Evolutionary conservation across 2,888 invertebrate species (phyloP).

Genomic region (Reticulitermes lucifugus): DNA sequence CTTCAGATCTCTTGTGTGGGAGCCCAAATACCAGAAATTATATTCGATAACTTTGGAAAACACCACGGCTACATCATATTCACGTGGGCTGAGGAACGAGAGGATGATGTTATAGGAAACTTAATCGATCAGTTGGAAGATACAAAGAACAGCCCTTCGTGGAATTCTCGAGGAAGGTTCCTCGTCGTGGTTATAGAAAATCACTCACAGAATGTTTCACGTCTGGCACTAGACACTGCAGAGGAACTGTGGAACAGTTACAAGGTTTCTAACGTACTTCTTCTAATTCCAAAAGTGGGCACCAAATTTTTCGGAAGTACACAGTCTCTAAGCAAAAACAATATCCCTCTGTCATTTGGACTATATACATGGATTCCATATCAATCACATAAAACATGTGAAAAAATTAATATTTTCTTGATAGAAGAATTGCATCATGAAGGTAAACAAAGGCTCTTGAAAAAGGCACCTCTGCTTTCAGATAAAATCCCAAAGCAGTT

Average conservation of each 20-base stretch:
- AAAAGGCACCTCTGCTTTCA: background rate
- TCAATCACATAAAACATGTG: background rate
- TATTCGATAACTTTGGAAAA: background rate
- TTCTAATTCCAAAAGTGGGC: background rate
- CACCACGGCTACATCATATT: background rate
- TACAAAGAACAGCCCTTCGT: background rate
- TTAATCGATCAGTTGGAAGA: background rate
- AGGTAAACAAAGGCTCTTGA: background rate
- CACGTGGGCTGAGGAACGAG: background rate
- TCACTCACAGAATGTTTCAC: background rate
- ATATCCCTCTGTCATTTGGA: background rate
- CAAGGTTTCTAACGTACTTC: background rate
- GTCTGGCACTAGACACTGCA: background rate
- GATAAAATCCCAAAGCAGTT: background rate
- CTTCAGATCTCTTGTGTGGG: background rate
- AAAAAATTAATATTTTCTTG: background rate
- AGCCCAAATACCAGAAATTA: background rate
- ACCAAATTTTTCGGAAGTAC: no score
- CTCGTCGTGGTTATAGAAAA: background rate
- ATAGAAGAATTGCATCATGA: background rate
- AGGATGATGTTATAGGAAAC: background rate
- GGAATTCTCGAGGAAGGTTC: background rate
- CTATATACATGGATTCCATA: constrained; percentile 12
- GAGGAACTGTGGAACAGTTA: constrained; percentile 12
- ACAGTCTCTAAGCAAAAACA: background rate